Evolutionary conservation across 2,888 invertebrate species (phyloP).

Genomic region (Tachina fera): DNA sequence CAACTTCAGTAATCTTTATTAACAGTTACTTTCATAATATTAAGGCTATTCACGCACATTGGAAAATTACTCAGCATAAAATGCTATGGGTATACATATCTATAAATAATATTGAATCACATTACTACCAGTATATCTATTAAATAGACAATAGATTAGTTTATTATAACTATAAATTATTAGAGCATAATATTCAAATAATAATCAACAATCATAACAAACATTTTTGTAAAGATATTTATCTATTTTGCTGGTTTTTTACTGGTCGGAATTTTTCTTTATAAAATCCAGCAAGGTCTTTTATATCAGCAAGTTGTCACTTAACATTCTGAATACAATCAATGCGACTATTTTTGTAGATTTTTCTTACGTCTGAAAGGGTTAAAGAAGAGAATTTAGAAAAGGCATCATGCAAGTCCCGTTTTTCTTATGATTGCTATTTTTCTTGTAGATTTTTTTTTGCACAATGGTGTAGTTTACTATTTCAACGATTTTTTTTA

Average conservation of each 20-base stretch:
- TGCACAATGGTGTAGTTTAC: no score
- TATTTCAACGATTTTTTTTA: no score
- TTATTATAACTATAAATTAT: conserved; percentile 18
- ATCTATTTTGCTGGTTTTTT: conserved; percentile 4
- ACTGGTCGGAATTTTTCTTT: background rate
- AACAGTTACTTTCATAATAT: conserved; percentile 18
- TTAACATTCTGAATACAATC: conserved; percentile 3
- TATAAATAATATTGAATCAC: background rate
- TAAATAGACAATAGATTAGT: background rate
- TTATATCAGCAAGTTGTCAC: background rate
- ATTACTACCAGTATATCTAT: background rate
- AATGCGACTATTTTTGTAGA: background rate
- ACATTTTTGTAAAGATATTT: background rate
- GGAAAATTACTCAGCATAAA: background rate
- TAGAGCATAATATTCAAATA: conserved; percentile 22
- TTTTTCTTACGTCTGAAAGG: no score
- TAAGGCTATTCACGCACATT: background rate
- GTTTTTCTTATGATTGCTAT: no score
- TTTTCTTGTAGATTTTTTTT: no score
- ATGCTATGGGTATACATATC: background rate
- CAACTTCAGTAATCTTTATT: conserved; percentile 24
- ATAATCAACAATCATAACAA: conserved; percentile 5
- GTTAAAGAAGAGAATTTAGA: no score
- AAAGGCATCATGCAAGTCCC: no score
- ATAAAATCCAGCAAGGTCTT: conserved; percentile 9